Base-by-base conservation (phyloP, 1,140 invertebrate species). In the Saccostrea echinata region DNA sequence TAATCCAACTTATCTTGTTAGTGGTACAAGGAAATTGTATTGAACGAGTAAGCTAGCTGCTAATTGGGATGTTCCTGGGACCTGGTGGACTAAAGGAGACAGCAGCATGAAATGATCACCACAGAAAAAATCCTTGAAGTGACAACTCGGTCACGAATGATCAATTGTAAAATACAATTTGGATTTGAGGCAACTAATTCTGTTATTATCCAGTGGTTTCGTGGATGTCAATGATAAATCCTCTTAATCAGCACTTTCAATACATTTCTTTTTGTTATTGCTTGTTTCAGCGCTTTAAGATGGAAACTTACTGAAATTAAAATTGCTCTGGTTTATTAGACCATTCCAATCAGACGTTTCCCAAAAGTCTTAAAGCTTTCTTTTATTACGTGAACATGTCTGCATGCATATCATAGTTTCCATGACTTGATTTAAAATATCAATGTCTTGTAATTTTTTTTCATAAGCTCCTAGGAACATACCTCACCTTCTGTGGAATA, bases 401-500 rank as follows among this genome's bases (percentile, higher is more conserved):
- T 43, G 43, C 43, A 43, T 43, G 43, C 43, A 43, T 43, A 6
- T 9, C 4, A 3, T 8, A 43, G 43, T 4, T 6, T 43, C 9
- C 0, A 43, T 43, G 9, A 43, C 43, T 43, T 43, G 6, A 43
- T 43, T 43, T 0, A 43, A 4, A 43, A 6, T 43, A 9, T 30
- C 27, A 24, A 33, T 80, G 8, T 80, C 18, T 21, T 61, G 18
- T 61, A 61, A 18, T 6, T 83, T 90, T 86, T 84, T 0, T 94
- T 94, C 9, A 43, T 43, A 93, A 96, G 96, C 96, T 99, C 76
- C 98, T 99, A 94, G 96, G 97, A 1, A 97, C 98, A 27, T 99
- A 99, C 95, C 95, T 99, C 24, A 98, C 98, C 6, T 99, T 99
- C 95, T 99, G 98, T 94, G 98, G 98, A 6, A 99, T 99, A 90